Evolutionary conservation across 2,113 vertebrate genomes (phyloP).

Genomic region (Pseudorhombus dupliciocellatus): DNA sequence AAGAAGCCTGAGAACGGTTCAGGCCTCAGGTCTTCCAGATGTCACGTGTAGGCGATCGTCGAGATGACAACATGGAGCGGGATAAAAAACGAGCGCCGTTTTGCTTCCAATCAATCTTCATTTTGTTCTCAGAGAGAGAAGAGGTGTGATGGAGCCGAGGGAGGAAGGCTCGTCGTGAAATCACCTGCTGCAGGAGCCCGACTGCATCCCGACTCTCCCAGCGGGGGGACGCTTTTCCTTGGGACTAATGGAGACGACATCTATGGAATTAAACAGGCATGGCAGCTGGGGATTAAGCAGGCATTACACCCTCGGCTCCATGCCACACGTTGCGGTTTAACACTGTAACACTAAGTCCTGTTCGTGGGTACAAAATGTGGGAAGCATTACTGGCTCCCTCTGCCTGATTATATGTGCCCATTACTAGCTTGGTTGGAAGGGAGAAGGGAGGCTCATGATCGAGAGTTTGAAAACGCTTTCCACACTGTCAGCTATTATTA

Average conservation of each 20-base stretch:
- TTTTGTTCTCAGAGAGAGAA: slow-evolving; percentile 23
- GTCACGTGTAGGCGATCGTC: slow-evolving; percentile 46
- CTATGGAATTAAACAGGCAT: slow-evolving; percentile 57
- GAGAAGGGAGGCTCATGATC: slow-evolving; percentile 38
- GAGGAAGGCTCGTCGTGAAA: slow-evolving; percentile 40
- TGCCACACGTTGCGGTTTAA: slow-evolving; percentile 59
- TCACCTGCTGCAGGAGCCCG: slow-evolving; percentile 52
- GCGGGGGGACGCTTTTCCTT: slow-evolving; percentile 16
- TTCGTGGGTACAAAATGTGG: slow-evolving; percentile 69
- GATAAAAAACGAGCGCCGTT: slow-evolving; percentile 37
- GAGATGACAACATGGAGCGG: slow-evolving; percentile 24
- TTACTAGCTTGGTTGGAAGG: slow-evolving; percentile 52
- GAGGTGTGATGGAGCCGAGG: neutral
- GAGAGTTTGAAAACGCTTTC: slow-evolving; percentile 45
- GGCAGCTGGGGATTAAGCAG: slow-evolving; percentile 64
- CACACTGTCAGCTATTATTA: slow-evolving; percentile 64
- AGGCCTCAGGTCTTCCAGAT: slow-evolving; percentile 44
- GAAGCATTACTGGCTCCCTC: slow-evolving; percentile 64
- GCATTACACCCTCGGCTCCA: slow-evolving; percentile 47
- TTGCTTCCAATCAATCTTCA: slow-evolving; percentile 53
- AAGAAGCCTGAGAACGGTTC: slow-evolving; percentile 65
- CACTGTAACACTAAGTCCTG: slow-evolving; percentile 58
- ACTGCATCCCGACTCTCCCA: slow-evolving; percentile 32
- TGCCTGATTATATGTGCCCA: slow-evolving; percentile 42
- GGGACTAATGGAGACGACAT: slow-evolving; percentile 56